Percentiles rank a stretch among this genome's conserved stretches.
Evolutionary conservation across 2,113 vertebrate genomes (phyloP).

Genomic region (Austrofundulus limnaeus): DNA sequence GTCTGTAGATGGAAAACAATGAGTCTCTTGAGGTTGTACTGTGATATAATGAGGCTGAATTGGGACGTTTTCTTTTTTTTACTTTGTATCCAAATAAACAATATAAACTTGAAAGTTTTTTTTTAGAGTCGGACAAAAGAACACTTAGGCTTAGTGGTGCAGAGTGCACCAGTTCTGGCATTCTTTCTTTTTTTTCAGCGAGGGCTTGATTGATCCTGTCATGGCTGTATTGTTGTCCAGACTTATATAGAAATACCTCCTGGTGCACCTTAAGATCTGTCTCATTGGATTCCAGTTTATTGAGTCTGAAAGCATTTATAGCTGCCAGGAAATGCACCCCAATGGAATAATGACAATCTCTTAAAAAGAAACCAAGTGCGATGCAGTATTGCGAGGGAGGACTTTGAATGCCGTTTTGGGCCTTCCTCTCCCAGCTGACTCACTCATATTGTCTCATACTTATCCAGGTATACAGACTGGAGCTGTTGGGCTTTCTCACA

Average conservation of each 20-base stretch:
- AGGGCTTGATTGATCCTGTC: constrained; percentile 28
- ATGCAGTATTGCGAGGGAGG: constrained; percentile 5
- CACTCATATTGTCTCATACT: constrained; percentile 15
- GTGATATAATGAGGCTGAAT: constrained; percentile 11
- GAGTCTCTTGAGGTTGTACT: constrained; percentile 14
- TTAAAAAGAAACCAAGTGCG: constrained; percentile 6
- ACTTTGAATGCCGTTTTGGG: constrained; percentile 29
- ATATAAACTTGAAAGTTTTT: constrained; percentile 11
- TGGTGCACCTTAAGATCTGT: constrained; percentile 30
- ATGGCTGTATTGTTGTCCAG: constrained; percentile 31
- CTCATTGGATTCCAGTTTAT: constrained; percentile 47
- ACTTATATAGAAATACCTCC: constrained; percentile 23
- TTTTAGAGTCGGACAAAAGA: background rate
- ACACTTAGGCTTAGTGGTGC: background rate
- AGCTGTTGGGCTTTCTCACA: background rate
- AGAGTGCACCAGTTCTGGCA: background rate
- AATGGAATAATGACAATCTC: constrained; percentile 28
- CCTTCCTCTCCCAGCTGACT: constrained; percentile 2
- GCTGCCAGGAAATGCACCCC: constrained; percentile 39
- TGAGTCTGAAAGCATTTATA: constrained; percentile 22
- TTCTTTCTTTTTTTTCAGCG: constrained; percentile 2
- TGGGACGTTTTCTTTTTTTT: constrained; percentile 7
- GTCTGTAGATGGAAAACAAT: background rate
- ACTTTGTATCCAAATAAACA: background rate
- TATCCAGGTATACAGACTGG: constrained; percentile 49